Percentiles rank a stretch among this genome's conserved stretches.
These are phyloP conservation scores for Drosophila orosa DNA, from an alignment of 1,140 invertebrate species.

Conservation along the genomic window DNA sequence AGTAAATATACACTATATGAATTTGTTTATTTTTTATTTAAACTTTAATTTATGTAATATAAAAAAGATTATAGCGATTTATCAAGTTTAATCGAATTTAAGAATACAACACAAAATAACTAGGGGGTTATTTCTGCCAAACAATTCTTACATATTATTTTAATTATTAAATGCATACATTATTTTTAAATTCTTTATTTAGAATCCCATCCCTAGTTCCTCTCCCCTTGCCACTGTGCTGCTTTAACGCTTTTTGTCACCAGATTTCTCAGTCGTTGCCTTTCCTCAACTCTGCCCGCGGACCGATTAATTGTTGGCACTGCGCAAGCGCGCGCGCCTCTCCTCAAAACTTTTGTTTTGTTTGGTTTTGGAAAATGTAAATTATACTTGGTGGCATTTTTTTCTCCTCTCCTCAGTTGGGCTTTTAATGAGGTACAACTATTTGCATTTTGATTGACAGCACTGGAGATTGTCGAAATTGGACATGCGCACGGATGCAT, in stretches of 20 bases:
- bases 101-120: too few species aligned
- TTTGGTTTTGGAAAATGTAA: conserved; percentile 73
- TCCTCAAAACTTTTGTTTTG: conserved; percentile 42
- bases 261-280: conserved; percentile 43
- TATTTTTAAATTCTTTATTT: neutral
- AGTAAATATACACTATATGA: neutral
- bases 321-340: conserved; percentile 54
- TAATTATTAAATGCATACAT: neutral
- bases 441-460: conserved; percentile 83
- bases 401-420: conserved; percentile 16
- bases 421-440: conserved; percentile 70
- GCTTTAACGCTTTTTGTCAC: conserved; percentile 59
- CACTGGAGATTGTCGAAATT: conserved; percentile 68
- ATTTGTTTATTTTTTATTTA: neutral
- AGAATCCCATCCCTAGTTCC: neutral
- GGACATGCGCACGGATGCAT: conserved; percentile 65
- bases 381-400: conserved; percentile 59
- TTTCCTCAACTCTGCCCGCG: conserved; percentile 9
- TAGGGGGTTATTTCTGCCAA: too few species aligned
- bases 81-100: neutral
- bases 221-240: neutral
- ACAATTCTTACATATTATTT: too few species aligned
- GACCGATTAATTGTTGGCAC: conserved; percentile 71
- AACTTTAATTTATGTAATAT: neutral
- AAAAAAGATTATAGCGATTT: neutral